A percentile compares a stretch with the other conserved stretches of the same genome.
Conservation (phyloP, 2,888 invertebrate genomes). For the Boloria selene region DNA sequence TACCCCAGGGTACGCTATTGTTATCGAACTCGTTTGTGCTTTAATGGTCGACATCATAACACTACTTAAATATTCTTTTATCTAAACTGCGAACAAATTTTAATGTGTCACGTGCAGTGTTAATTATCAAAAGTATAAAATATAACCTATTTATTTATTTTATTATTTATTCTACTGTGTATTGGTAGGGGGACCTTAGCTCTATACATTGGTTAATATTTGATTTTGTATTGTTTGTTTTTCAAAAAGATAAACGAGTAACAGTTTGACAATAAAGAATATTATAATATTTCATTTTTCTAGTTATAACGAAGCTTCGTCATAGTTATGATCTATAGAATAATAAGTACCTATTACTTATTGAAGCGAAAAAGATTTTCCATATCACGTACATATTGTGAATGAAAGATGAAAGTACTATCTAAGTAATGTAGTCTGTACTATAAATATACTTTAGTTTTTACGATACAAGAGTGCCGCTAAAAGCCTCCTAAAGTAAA, state of each 20-base stretch:
- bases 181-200: background rate
- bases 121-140: constrained; percentile 12
- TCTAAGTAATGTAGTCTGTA: constrained; percentile 9
- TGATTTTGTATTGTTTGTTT: background rate
- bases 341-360: background rate
- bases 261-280: too few species aligned
- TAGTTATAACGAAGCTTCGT: too few species aligned
- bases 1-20: constrained; percentile 48
- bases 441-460: constrained; percentile 15
- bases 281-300: too few species aligned
- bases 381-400: background rate
- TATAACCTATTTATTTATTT: constrained; percentile 1
- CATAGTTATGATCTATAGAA: too few species aligned
- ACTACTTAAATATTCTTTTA: constrained; percentile 21
- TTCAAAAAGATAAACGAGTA: too few species aligned
- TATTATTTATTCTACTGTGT: background rate
- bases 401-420: constrained; percentile 9
- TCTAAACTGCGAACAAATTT: constrained; percentile 24
- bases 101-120: constrained; percentile 9
- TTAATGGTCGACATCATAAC: constrained; percentile 33
- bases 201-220: background rate
- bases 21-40: constrained; percentile 29
- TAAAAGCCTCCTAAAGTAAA: constrained; percentile 24
- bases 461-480: constrained; percentile 9
- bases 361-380: background rate